A percentile compares a stretch with the other conserved stretches of the same genome.
These are phyloP conservation scores for Turnix velox DNA, from an alignment of 2,113 vertebrate genomes.

Conservation along the genomic window DNA sequence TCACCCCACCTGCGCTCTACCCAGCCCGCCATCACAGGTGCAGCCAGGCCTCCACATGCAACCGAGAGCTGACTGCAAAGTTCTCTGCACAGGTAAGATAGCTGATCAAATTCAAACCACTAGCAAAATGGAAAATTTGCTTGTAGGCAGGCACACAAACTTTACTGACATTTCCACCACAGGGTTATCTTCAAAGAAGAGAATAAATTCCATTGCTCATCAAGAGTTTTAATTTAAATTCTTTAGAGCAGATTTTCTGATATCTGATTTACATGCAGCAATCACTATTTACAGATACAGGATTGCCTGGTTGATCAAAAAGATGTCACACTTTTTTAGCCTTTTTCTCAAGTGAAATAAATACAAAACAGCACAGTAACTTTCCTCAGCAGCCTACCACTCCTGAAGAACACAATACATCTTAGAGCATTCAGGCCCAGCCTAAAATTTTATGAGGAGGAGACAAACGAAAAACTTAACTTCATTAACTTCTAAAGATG, in stretches of 20 bases:
- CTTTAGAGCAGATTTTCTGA: background rate
- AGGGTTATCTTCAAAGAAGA: background rate
- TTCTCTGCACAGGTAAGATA: background rate
- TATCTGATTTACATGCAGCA: background rate
- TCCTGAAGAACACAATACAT: background rate
- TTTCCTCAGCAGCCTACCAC: background rate
- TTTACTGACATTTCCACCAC: background rate
- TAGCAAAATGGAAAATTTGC: background rate
- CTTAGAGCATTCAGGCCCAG: background rate
- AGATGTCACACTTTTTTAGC: background rate
- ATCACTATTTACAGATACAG: background rate
- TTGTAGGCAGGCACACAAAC: background rate
- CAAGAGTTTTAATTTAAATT: background rate
- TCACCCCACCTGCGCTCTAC: rapidly evolving
- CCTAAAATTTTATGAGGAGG: background rate
- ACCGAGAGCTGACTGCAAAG: background rate
- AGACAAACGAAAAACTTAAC: background rate
- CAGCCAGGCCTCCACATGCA: too few species aligned
- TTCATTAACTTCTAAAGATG: background rate
- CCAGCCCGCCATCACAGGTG: background rate
- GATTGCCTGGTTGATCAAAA: background rate
- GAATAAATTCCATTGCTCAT: background rate
- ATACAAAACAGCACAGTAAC: background rate
- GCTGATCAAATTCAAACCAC: background rate
- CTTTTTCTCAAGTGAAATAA: background rate